Evolutionary conservation across 2,797 vertebrate species (phyloP).

Genomic region (Gorsachius magnificus): DNA sequence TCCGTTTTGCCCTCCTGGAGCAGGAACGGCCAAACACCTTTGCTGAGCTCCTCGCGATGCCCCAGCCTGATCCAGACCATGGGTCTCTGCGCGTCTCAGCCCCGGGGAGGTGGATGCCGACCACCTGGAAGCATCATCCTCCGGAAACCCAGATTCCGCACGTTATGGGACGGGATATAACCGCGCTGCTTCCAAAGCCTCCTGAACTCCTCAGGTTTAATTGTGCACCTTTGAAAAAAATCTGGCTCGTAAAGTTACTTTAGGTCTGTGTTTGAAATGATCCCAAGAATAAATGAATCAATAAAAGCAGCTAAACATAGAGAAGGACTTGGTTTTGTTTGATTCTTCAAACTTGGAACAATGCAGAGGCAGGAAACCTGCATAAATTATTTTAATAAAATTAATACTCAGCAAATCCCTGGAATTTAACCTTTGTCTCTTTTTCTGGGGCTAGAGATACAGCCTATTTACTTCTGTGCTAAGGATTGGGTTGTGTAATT

Average conservation of each 20-base stretch:
- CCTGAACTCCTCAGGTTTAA: background rate
- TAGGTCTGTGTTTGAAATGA: background rate
- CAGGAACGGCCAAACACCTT: accelerated
- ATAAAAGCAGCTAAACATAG: background rate
- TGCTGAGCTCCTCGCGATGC: background rate
- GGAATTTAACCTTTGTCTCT: background rate
- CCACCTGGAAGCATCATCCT: background rate
- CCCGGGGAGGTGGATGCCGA: accelerated
- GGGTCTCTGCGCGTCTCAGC: background rate
- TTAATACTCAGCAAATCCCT: slow-evolving; percentile 12
- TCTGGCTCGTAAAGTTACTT: background rate
- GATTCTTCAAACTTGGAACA: background rate
- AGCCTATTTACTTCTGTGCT: background rate
- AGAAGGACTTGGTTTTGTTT: background rate
- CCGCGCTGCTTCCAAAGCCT: background rate
- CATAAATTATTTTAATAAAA: background rate
- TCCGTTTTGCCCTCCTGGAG: background rate
- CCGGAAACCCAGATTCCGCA: background rate
- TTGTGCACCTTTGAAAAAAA: background rate
- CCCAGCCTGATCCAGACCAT: accelerated
- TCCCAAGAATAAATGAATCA: background rate
- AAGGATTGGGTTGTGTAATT: background rate
- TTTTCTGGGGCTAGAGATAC: background rate
- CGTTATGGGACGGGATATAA: accelerated
- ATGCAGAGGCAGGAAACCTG: background rate